Percentiles rank a stretch among this genome's conserved stretches.
phyloP scores from a whole-genome alignment of 1,140 invertebrate genomes.

The Drosophila hydei region DNA sequence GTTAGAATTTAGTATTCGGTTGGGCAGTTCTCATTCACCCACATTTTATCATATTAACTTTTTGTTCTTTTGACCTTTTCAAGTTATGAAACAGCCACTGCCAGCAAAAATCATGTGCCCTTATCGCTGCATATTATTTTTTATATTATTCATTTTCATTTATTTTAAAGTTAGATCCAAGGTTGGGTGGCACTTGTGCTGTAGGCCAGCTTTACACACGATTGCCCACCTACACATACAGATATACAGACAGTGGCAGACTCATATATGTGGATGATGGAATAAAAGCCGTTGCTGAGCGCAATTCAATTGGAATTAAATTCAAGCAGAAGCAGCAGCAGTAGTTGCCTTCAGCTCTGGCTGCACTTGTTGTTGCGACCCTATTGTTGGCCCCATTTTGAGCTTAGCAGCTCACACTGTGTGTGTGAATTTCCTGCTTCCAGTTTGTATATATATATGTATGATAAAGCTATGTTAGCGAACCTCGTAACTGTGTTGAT shows the following conservation, averaged over 20 bases:
- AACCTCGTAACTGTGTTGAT: slow-evolving; percentile 56
- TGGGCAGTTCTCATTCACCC: neutral
- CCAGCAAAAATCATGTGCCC: neutral
- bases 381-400: slow-evolving; percentile 15
- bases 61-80: slow-evolving; percentile 1
- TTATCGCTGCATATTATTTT: slow-evolving; percentile 6
- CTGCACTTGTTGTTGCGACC: slow-evolving; percentile 4
- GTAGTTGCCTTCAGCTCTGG: slow-evolving; percentile 8
- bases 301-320: slow-evolving; percentile 68
- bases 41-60: slow-evolving; percentile 4
- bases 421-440: neutral
- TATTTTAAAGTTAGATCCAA: slow-evolving; percentile 28
- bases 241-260: neutral
- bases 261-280: slow-evolving; percentile 14
- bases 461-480: slow-evolving; percentile 10
- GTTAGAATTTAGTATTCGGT: neutral
- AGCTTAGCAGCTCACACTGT: slow-evolving; percentile 23
- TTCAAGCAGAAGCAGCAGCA: slow-evolving; percentile 25
- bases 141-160: slow-evolving; percentile 34
- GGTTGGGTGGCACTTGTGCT: neutral
- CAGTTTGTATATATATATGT: slow-evolving; percentile 12
- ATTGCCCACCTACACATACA: slow-evolving; percentile 24
- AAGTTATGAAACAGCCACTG: neutral
- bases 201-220: slow-evolving; percentile 34
- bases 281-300: slow-evolving; percentile 47